phyloP scores from a whole-genome alignment of 2,888 invertebrate species.

The Drosophila histrio region DNA sequence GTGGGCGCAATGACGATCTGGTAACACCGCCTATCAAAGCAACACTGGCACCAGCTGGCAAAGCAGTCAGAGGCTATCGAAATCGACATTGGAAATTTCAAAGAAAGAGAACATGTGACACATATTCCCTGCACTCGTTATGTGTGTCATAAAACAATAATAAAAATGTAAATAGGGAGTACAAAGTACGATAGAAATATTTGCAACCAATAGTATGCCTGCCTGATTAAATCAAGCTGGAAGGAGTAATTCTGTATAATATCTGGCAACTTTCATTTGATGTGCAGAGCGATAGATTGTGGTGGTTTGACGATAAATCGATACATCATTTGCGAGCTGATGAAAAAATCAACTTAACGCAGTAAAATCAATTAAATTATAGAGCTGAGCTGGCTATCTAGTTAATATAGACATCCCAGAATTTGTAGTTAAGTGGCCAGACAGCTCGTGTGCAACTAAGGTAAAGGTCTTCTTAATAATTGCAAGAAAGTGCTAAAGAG shows the following conservation, averaged over 20 bases:
- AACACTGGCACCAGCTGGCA: constrained; percentile 13
- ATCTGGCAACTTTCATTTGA: not conserved
- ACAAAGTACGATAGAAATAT: not conserved
- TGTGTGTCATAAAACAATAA: not conserved
- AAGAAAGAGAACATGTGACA: not conserved
- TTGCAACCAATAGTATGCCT: not conserved
- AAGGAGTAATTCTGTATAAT: not conserved
- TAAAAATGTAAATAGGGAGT: not conserved
- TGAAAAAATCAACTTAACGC: constrained; percentile 48
- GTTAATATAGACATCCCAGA: constrained; percentile 10
- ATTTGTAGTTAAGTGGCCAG: constrained; percentile 9
- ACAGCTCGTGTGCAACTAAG: constrained; percentile 27
- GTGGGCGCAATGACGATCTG: constrained; percentile 42
- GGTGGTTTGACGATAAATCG: constrained; percentile 42
- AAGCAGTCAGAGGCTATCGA: not conserved
- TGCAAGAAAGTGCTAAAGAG: constrained; percentile 6
- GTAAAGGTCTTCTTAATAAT: not conserved
- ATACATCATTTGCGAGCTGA: constrained; percentile 24
- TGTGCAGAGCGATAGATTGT: not conserved
- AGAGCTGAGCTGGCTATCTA: constrained; percentile 51
- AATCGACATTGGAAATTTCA: not conserved
- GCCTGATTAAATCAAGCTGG: not conserved
- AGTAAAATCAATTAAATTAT: constrained; percentile 60
- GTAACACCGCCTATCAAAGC: constrained; percentile 35
- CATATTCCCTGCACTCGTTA: not conserved